Conservation (phyloP, 1,140 invertebrate species). For the Danaus melanippus region DNA sequence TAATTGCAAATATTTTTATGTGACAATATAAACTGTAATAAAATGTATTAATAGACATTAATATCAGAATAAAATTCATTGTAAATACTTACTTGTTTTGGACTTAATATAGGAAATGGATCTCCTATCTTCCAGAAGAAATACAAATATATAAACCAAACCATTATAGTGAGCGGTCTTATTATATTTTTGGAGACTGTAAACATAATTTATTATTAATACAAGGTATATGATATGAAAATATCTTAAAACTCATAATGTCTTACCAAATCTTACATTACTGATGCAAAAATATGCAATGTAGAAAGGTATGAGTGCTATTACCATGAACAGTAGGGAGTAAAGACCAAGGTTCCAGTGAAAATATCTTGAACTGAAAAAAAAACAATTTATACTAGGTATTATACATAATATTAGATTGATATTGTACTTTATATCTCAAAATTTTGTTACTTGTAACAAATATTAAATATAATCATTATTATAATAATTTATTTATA, state of each 20-base stretch:
- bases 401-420: too few relatives aligned
- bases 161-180: slow-evolving; percentile 84
- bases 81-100: slow-evolving; percentile 56
- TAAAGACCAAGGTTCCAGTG: slow-evolving; percentile 97
- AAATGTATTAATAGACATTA: too few relatives aligned
- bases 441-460: too few relatives aligned
- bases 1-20: too few relatives aligned
- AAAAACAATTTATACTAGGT: neutral
- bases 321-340: slow-evolving; percentile 93
- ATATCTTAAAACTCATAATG: slow-evolving; percentile 3
- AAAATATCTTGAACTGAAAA: slow-evolving; percentile 91
- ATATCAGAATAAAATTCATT: neutral
- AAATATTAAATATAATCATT: too few relatives aligned
- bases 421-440: too few relatives aligned
- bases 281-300: slow-evolving; percentile 96
- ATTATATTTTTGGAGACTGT: slow-evolving; percentile 87
- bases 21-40: too few relatives aligned
- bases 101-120: slow-evolving; percentile 97
- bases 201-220: slow-evolving; percentile 42
- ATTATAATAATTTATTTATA: too few relatives aligned
- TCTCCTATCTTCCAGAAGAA: slow-evolving; percentile 99
- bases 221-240: slow-evolving; percentile 8
- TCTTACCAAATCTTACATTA: slow-evolving; percentile 91
- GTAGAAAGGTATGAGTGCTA: slow-evolving; percentile 97
- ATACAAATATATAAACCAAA: slow-evolving; percentile 95